Evolutionary conservation across 1,140 invertebrate genomes (phyloP).

Genomic region (Scaptodrosophila lebanonensis): DNA sequence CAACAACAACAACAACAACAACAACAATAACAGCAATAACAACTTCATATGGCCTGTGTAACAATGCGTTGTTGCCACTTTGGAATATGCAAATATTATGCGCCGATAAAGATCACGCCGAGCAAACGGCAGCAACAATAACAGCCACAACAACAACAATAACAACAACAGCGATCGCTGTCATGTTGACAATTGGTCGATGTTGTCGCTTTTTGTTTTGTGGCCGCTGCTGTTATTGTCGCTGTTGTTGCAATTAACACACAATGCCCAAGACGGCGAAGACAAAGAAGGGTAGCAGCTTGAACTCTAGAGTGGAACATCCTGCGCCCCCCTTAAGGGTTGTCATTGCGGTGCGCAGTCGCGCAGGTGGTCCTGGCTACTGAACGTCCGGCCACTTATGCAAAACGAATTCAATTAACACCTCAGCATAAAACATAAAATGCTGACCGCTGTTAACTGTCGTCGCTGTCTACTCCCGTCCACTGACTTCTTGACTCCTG

Average conservation of each 20-base stretch:
- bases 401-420: slow-evolving; percentile 77
- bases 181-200: slow-evolving; percentile 71
- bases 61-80: slow-evolving; percentile 10
- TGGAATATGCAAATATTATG: slow-evolving; percentile 66
- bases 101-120: slow-evolving; percentile 64
- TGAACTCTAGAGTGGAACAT: not conserved
- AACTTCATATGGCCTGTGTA: no score
- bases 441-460: slow-evolving; percentile 27
- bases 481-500: no score
- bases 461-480: no score
- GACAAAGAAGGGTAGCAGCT: slow-evolving; percentile 12
- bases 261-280: slow-evolving; percentile 41
- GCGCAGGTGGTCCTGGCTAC: slow-evolving; percentile 58
- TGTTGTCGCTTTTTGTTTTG: slow-evolving; percentile 42
- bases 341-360: slow-evolving; percentile 3
- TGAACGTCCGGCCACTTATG: slow-evolving; percentile 54
- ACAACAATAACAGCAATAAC: slow-evolving; percentile 36
- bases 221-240: slow-evolving; percentile 48
- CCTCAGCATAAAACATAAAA: slow-evolving; percentile 54
- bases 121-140: slow-evolving; percentile 46
- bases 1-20: slow-evolving; percentile 38
- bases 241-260: slow-evolving; percentile 66
- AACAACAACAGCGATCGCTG: slow-evolving; percentile 40
- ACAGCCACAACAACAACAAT: slow-evolving; percentile 13
- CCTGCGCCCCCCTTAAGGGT: not conserved